Evolutionary conservation across 1,140 invertebrate species (phyloP), one percentile per base, ranked within the genome.

Genomic region (Hormaphis cornu): DNA sequence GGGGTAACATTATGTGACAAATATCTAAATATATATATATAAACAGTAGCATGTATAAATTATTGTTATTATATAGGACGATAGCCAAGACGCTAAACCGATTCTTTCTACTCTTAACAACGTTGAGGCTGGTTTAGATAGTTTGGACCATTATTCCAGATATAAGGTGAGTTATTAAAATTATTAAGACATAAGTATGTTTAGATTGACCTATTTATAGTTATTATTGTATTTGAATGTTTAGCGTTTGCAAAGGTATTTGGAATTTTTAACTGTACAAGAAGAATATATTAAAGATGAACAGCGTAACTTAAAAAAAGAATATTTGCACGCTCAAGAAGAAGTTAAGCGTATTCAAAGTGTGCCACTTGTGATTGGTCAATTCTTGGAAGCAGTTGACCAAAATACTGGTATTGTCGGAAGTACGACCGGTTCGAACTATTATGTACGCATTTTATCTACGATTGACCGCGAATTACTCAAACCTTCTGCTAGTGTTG

Each of bases 231-330:
- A 52, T 72, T 70, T 70, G 69, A 56, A 26, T 74, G 79, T 80
- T 30, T 73, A 95, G 91, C 97, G 97, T 87, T 80, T 98, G 3
- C 91, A 97, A 81, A 84, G 90, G 72, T 93, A 96, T 79, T 78
- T 98, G n/a, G 93, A 97, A 79, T 97, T 97, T 80, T 81, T 98
- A 3, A 89, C 95, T 79, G 95, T 98, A 16, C 95, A 97, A 83
- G 95, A 98, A 81, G 94, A 97, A 75, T 98, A 98, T 76, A 96
- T 98, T 53, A 98, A 98, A 81, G 93, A 97, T 86, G 95, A 98
- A 78, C 95, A 96, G 77, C 87, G 94, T 53, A 98, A 98, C 80
- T 80, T 98, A 37, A 97, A 98, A 76, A 98, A 98, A 75, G 95
- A 98, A 79, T 95, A 97, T 76, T 80, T 97, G 2, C 95, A 98